phyloP scores from a whole-genome alignment of 1,140 invertebrate genomes.

The Thaumetopoea pityocampa region DNA sequence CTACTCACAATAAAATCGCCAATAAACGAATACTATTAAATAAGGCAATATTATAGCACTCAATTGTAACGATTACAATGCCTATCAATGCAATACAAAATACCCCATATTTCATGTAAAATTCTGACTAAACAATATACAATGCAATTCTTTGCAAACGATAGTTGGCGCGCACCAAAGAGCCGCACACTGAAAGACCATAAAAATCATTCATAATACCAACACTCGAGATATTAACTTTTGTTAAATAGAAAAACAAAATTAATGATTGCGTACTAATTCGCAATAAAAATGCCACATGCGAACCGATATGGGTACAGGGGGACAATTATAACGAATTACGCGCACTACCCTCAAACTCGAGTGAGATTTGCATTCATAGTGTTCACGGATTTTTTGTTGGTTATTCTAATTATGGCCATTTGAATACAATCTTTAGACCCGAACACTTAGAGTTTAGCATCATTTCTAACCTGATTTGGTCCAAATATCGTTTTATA shows the following conservation, averaged over 20 bases:
- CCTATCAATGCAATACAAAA: slow-evolving; percentile 16
- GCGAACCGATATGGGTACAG: slow-evolving; percentile 60
- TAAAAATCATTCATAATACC: slow-evolving; percentile 38
- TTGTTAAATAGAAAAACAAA: slow-evolving; percentile 68
- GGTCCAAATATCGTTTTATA: slow-evolving; percentile 30
- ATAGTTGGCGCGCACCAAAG: slow-evolving; percentile 29
- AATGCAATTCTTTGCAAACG: slow-evolving; percentile 45
- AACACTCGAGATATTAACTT: slow-evolving; percentile 57
- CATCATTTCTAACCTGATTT: not conserved
- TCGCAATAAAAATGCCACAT: slow-evolving; percentile 75
- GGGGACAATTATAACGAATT: slow-evolving; percentile 75
- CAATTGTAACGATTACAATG: slow-evolving; percentile 5
- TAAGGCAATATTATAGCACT: too few species aligned
- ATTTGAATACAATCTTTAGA: slow-evolving; percentile 25
- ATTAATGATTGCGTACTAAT: slow-evolving; percentile 75
- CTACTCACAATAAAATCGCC: too few species aligned
- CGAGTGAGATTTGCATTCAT: slow-evolving; percentile 72
- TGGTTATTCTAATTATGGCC: slow-evolving; percentile 29
- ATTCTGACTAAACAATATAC: slow-evolving; percentile 20
- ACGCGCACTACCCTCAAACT: slow-evolving; percentile 72
- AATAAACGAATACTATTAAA: too few species aligned
- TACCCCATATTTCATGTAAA: slow-evolving; percentile 18
- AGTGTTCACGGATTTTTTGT: slow-evolving; percentile 62
- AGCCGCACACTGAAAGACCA: slow-evolving; percentile 18
- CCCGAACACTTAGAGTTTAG: slow-evolving; percentile 13